Conservation (phyloP, 1,140 invertebrate genomes). For the Leucophenga varia region DNA sequence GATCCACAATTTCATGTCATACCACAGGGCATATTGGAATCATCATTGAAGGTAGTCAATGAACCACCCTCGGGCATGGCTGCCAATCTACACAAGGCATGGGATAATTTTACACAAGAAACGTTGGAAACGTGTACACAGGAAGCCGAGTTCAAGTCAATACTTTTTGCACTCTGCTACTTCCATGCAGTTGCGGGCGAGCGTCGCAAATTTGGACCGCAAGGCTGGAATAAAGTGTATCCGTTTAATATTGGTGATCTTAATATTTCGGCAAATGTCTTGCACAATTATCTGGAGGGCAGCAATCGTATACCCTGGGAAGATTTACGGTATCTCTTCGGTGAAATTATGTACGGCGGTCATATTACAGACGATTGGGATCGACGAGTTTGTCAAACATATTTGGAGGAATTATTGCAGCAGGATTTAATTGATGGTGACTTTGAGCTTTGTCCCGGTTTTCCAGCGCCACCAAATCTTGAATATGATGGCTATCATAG, state of each 20-base stretch:
- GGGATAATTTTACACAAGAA: slow-evolving; percentile 93
- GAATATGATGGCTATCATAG: slow-evolving; percentile 87
- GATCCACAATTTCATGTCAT: slow-evolving; percentile 63
- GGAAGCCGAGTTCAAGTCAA: slow-evolving; percentile 92
- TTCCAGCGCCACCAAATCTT: slow-evolving; percentile 79
- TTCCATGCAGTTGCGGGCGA: slow-evolving; percentile 95
- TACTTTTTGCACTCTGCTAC: slow-evolving; percentile 91
- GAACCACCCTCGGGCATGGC: slow-evolving; percentile 93
- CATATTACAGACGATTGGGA: slow-evolving; percentile 98
- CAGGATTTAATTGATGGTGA: slow-evolving; percentile 87
- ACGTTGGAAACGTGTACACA: slow-evolving; percentile 90
- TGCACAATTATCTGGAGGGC: slow-evolving; percentile 91
- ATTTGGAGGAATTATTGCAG: slow-evolving; percentile 85
- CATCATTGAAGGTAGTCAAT: slow-evolving; percentile 94
- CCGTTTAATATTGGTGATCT: slow-evolving; percentile 86
- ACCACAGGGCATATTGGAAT: slow-evolving; percentile 84
- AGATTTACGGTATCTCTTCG: slow-evolving; percentile 90
- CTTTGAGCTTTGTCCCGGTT: slow-evolving; percentile 78
- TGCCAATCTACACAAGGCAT: slow-evolving; percentile 90
- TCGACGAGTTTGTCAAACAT: slow-evolving; percentile 81
- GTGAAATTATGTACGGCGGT: slow-evolving; percentile 97
- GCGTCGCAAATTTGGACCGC: slow-evolving; percentile 89
- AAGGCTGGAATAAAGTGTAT: slow-evolving; percentile 92
- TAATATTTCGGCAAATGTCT: slow-evolving; percentile 87
- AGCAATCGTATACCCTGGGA: slow-evolving; percentile 90